Percentiles rank a stretch among this genome's conserved stretches.
phyloP scores from a whole-genome alignment of 37 sponge, comb jelly and placozoan species.

The Spongia lamella region DNA sequence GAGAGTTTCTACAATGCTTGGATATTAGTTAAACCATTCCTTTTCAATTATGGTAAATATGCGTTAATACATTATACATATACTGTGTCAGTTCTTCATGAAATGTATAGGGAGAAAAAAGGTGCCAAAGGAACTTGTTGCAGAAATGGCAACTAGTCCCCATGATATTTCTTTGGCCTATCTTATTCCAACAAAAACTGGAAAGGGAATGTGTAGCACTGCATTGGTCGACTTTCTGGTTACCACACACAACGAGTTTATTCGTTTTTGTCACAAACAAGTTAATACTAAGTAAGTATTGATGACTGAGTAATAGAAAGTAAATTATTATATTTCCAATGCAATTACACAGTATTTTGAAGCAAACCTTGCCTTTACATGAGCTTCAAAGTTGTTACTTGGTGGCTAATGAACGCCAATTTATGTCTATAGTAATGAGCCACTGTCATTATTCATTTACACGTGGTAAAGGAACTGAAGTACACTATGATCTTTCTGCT shows the following conservation, averaged over 20 bases:
- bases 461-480: constrained; percentile 52
- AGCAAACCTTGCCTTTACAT: constrained; percentile 45
- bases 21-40: constrained; percentile 53
- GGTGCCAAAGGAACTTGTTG: constrained; percentile 4
- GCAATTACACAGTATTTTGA: too few species aligned
- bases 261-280: too few species aligned
- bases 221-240: constrained; percentile 67
- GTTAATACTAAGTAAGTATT: too few species aligned
- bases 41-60: constrained; percentile 48
- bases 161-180: constrained; percentile 23
- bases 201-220: constrained; percentile 57
- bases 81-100: too few species aligned
- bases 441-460: constrained; percentile 75
- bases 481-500: constrained; percentile 57
- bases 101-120: not conserved
- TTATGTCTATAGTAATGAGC: constrained; percentile 54
- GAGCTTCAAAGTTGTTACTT: constrained; percentile 54
- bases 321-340: not conserved
- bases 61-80: too few species aligned
- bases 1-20: constrained; percentile 58
- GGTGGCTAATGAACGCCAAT: constrained; percentile 57
- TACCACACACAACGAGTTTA: constrained; percentile 53
- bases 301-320: not conserved
- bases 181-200: constrained; percentile 68
- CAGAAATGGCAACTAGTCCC: not conserved